phyloP scores from a whole-genome alignment of 1,140 invertebrate species.

The Ladona fulva region DNA sequence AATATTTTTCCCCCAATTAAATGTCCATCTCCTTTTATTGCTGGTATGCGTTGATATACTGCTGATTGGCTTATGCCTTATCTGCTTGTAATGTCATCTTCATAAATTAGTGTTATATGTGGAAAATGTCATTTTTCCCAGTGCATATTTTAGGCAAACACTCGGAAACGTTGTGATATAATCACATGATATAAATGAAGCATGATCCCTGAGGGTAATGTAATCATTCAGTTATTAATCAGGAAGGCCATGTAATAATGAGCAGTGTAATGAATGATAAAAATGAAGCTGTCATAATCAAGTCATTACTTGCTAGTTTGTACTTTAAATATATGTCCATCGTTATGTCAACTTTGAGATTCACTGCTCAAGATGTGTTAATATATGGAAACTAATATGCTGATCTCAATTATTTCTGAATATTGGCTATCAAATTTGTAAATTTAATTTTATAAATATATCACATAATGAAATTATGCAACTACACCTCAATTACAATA shows the following conservation, averaged over 20 bases:
- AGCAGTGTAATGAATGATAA: not conserved
- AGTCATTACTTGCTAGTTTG: not conserved
- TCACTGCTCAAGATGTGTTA: not conserved
- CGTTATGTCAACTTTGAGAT: not conserved
- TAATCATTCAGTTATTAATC: not conserved
- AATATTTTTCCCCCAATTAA: not conserved
- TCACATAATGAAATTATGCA: not conserved
- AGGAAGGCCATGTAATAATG: not conserved
- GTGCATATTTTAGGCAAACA: not conserved
- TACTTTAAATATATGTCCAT: not conserved
- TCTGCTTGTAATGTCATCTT: not conserved
- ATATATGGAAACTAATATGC: not conserved
- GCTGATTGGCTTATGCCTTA: not conserved
- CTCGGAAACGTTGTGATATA: not conserved
- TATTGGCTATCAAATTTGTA: not conserved
- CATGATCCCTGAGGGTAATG: too few species aligned
- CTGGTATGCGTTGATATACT: not conserved
- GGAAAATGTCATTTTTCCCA: not conserved
- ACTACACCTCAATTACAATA: not conserved
- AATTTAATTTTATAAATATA: not conserved
- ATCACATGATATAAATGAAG: not conserved
- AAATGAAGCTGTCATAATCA: not conserved
- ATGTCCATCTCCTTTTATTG: not conserved
- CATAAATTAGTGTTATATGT: not conserved
- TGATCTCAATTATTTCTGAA: constrained; percentile 10